phyloP scores from a whole-genome alignment of 1,140 invertebrate species.

The Amyelois transitella region DNA sequence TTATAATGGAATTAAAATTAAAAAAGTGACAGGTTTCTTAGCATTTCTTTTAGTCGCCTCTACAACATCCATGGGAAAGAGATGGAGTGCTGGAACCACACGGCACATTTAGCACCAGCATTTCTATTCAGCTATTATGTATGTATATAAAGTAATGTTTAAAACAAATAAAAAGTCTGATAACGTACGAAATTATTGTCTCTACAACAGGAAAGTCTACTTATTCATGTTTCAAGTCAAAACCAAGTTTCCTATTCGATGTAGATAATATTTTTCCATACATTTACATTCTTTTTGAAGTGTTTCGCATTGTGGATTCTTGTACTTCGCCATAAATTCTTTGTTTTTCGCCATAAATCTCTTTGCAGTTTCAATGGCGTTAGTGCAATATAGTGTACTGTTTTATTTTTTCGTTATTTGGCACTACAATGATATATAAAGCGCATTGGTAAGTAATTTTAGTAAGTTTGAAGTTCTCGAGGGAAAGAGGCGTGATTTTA shows the following conservation, averaged over 20 bases:
- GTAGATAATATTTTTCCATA: constrained; percentile 17
- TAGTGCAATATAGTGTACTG: neutral
- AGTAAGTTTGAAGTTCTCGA: too few species aligned
- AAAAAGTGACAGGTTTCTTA: too few species aligned
- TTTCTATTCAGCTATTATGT: too few species aligned
- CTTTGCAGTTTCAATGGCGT: neutral
- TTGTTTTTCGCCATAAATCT: neutral
- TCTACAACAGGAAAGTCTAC: neutral
- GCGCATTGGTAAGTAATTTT: too few species aligned
- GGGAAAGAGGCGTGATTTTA: too few species aligned
- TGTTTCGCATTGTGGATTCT: neutral
- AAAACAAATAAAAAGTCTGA: neutral
- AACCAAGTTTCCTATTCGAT: neutral
- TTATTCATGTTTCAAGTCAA: neutral
- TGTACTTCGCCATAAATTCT: neutral
- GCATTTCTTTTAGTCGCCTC: too few species aligned
- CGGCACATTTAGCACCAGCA: too few species aligned
- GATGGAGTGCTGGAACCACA: too few species aligned
- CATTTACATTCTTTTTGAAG: constrained; percentile 16
- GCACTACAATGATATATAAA: too few species aligned
- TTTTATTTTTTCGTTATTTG: too few species aligned
- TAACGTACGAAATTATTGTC: neutral
- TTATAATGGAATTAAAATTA: too few species aligned
- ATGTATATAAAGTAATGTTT: neutral
- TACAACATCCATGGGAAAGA: too few species aligned